Evolutionary conservation across 2,113 vertebrate genomes (phyloP), one percentile per base, ranked within the genome.

Genomic region (Amblyopsis rosae): DNA sequence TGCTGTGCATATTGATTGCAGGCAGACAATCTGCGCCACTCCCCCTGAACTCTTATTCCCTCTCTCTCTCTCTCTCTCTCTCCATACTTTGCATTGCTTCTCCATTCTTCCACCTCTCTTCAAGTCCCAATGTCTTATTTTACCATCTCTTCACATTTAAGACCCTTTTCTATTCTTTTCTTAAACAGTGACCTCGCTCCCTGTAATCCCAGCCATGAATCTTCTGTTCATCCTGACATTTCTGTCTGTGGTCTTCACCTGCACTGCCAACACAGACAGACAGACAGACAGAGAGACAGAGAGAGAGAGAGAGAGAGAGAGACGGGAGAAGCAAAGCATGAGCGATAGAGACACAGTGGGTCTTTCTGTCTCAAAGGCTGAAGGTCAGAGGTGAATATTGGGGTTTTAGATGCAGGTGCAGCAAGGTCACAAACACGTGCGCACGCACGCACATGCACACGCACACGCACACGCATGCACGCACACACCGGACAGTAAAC

Each of bases 1-100:
- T 56, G 60, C 62, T 46, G 58, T 55, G 62, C 11, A 35, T 72
- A 81, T 81, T 85, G 82, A 85, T 87, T 80, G 74, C 50, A 48
- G 15, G 33, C 64, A 62, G 72, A 53, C 64, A 65, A 60, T 66
- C 61, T 55, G 67, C 41, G 61, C n/a, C 3, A 26, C 15, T 58
- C 64, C 16, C 19, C 45, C 65, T 26, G 26, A 26, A n/a, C 67
- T 80, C 7, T 62, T 59, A 7, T 32, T 26, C 17, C 32, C 33
- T 45, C 17, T 62, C 76, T 10, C 26, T 65, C 2, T 49, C 35
- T 51, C 46, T 3, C 12, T 16, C 11, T 16, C 51, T 69, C 46
- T 54, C 41, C n/a, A 15, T 51, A 51, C 49, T 51, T 51, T 51
- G 0, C 11, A 51, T 15, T 15, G 57, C 57, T 59, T 59, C 41